These are phyloP conservation scores for Slavum lentiscoides DNA, from an alignment of 2,888 invertebrate genomes.

Conservation along the genomic window DNA sequence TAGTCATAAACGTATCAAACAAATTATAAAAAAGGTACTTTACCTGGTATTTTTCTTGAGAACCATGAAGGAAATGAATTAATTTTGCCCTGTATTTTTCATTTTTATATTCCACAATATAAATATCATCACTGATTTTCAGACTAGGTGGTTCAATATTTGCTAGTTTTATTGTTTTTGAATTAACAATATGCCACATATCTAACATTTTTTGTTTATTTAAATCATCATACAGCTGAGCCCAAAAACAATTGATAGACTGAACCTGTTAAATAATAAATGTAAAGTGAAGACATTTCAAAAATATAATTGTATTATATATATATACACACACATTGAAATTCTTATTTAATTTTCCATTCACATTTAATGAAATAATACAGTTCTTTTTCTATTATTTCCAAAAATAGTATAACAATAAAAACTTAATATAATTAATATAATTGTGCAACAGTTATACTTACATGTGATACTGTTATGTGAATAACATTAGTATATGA, in stretches of 20 bases:
- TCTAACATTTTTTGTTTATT: not conserved
- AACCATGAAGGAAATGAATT: not conserved
- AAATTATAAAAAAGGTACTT: slow-evolving; percentile 60
- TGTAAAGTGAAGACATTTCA: too few relatives aligned
- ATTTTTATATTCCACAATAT: slow-evolving; percentile 29
- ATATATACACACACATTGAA: too few relatives aligned
- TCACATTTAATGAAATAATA: too few relatives aligned
- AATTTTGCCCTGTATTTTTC: slow-evolving; percentile 37
- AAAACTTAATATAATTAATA: not conserved
- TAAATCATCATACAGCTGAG: slow-evolving; percentile 8
- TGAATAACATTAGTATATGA: slow-evolving; percentile 30
- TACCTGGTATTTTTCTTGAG: slow-evolving; percentile 15
- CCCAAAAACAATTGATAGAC: slow-evolving; percentile 54
- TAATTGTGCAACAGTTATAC: not conserved
- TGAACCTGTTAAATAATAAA: slow-evolving; percentile 45
- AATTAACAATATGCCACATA: slow-evolving; percentile 10
- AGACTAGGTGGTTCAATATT: not conserved
- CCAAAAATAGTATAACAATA: not conserved
- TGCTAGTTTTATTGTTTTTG: not conserved
- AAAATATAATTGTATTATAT: too few relatives aligned
- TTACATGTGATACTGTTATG: slow-evolving; percentile 26
- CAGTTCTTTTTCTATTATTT: too few relatives aligned
- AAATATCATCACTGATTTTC: slow-evolving; percentile 26
- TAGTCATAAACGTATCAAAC: not conserved
- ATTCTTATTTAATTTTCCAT: too few relatives aligned